phyloP scores from a whole-genome alignment of 2,888 invertebrate genomes.

The Labia minor region DNA sequence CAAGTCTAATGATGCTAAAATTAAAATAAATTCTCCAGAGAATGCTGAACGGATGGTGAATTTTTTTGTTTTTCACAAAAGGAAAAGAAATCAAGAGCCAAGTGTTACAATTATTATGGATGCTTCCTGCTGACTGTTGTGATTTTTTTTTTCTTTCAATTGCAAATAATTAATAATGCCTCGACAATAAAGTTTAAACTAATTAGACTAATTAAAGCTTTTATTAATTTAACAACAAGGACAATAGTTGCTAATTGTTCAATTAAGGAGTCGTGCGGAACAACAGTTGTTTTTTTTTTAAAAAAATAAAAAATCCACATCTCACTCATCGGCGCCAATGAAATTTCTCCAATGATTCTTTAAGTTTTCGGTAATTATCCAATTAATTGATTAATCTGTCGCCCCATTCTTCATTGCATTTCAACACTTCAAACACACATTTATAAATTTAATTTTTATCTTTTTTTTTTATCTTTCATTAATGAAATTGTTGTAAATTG shows the following conservation, averaged over 20 bases:
- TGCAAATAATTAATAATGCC: conserved; percentile 1
- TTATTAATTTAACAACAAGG: conserved; percentile 8
- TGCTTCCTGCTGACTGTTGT: not conserved
- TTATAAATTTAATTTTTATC: no score
- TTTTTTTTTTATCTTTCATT: no score
- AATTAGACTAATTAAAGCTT: not conserved
- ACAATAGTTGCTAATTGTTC: conserved; percentile 13
- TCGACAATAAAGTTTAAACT: conserved; percentile 7
- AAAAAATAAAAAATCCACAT: no score
- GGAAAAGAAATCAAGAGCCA: not conserved
- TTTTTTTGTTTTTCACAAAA: not conserved
- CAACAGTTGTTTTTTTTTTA: no score
- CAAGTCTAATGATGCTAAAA: not conserved
- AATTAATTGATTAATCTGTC: no score
- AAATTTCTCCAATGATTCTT: no score
- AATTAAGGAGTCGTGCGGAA: not conserved
- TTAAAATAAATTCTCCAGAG: not conserved
- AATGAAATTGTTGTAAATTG: no score
- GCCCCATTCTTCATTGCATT: no score
- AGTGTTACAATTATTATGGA: no score
- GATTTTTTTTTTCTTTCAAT: conserved; percentile 2
- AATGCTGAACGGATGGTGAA: not conserved
- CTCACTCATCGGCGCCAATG: no score
- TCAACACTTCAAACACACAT: no score
- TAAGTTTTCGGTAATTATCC: no score